Percentiles rank a stretch among this genome's conserved stretches.
Evolutionary conservation across 1,140 invertebrate genomes (phyloP).

Genomic region (Leptoteleia sp.): DNA sequence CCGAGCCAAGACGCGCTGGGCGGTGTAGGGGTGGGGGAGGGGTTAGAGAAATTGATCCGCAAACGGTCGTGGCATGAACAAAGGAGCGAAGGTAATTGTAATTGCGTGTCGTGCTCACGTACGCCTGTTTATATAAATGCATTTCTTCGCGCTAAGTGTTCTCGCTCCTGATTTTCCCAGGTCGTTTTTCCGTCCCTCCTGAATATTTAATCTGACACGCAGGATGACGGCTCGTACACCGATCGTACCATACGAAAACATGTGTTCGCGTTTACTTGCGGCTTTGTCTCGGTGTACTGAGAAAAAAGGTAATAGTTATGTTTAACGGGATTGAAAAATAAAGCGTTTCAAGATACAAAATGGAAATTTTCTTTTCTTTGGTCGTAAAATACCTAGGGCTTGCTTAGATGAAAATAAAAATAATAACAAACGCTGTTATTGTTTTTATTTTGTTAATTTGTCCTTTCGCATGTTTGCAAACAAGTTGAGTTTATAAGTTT

Average conservation of each 20-base stretch:
- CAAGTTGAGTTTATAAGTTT: too few relatives aligned
- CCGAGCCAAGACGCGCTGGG: too few relatives aligned
- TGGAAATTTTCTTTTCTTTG: too few relatives aligned
- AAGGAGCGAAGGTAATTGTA: constrained; percentile 38
- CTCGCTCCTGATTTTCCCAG: constrained; percentile 76
- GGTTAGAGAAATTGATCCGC: constrained; percentile 43
- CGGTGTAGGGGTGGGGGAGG: too few relatives aligned
- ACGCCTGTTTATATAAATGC: constrained; percentile 56
- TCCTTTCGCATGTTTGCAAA: too few relatives aligned
- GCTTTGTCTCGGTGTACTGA: constrained; percentile 26
- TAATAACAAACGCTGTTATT: too few relatives aligned
- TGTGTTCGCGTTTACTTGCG: constrained; percentile 48
- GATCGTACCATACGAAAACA: constrained; percentile 55
- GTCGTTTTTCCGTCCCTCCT: constrained; percentile 70
- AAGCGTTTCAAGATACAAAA: too few relatives aligned
- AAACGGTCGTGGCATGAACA: constrained; percentile 39
- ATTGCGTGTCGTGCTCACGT: constrained; percentile 56
- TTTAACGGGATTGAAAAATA: too few relatives aligned
- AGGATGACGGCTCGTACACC: constrained; percentile 59
- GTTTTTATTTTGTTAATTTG: too few relatives aligned
- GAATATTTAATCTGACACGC: constrained; percentile 71
- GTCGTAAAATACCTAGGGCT: too few relatives aligned
- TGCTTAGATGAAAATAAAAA: too few relatives aligned
- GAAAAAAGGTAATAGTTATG: too few relatives aligned
- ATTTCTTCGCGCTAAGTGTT: constrained; percentile 63